Conservation (phyloP, 2,888 invertebrate genomes). For the Heterodera filipjevi region DNA sequence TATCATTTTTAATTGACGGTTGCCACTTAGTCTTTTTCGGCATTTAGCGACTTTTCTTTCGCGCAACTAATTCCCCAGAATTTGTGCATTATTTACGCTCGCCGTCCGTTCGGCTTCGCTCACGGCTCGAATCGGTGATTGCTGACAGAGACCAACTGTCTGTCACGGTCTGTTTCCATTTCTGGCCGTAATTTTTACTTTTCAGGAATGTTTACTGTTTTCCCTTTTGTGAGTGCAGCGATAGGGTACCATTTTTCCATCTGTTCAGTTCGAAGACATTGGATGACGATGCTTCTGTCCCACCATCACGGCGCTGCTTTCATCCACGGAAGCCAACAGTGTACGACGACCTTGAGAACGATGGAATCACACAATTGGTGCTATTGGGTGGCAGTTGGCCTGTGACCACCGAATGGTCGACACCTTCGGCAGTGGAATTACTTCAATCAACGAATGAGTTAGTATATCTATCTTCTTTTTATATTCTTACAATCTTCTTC, state of each 20-base stretch:
- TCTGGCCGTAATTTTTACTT: not conserved
- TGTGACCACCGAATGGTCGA: not conserved
- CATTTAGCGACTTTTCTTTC: constrained; percentile 52
- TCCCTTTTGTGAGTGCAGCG: too few relatives aligned
- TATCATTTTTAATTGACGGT: not conserved
- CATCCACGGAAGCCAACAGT: not conserved
- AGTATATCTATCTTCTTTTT: too few relatives aligned
- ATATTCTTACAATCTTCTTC: too few relatives aligned
- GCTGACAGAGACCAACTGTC: constrained; percentile 52
- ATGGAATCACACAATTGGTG: not conserved
- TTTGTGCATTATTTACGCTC: constrained; percentile 51
- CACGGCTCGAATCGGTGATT: constrained; percentile 43
- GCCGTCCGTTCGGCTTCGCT: constrained; percentile 40
- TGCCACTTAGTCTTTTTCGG: constrained; percentile 27
- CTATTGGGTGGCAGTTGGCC: not conserved
- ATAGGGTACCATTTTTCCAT: too few relatives aligned
- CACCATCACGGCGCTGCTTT: not conserved
- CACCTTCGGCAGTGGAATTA: not conserved
- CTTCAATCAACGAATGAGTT: not conserved
- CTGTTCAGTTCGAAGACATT: not conserved
- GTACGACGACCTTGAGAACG: not conserved
- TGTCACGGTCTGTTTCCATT: constrained; percentile 11
- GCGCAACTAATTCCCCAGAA: constrained; percentile 52
- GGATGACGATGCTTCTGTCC: not conserved
- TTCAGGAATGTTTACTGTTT: too few relatives aligned